Base-by-base conservation (phyloP, 2,797 vertebrate species). In the Chaetodon trifasciatus region DNA sequence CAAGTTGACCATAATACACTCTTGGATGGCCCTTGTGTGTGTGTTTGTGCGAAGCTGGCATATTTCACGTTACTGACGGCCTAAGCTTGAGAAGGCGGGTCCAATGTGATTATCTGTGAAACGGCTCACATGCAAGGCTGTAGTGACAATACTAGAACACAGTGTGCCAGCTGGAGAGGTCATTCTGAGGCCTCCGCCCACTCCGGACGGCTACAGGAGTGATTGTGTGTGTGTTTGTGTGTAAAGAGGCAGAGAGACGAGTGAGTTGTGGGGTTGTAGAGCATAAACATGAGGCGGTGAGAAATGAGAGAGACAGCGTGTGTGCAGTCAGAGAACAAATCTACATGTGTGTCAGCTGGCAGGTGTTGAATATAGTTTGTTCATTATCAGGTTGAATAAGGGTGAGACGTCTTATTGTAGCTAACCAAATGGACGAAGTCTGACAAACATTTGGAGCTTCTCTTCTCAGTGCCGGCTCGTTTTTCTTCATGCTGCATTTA, bases 111-210 rank as follows among this genome's bases (percentile, higher is more conserved):
- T 88, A 87, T 89, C 78, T 86, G 84, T 57, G 82, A 88, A 78
- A 76, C 32, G 21, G 81, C 77, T 87, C 56, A 81, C 91, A 85
- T 58, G 74, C 75, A 44, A 80, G 55, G 69, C 84, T 79, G 77
- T 64, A 81, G 82, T 83, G 82, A 86, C 85, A 91, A 89, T 83
- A 84, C 80, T 81, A 80, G 84, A 91, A 91, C 90, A 91, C 82
- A 79, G 82, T 83, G 91, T 90, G 88, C 91, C 92, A 93, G 90
- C 89, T 92, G 86, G 91, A 89, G 87, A 83, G 92, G 90, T 92
- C 89, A 90, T 42, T 74, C 75, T 58, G 74, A 84, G 85, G 81
- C 72, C 87, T 79, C 80, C 39, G 24, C 76, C 80, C 80, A 86
- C 74, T 83, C 56, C 24, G 71, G 85, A 90, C 86, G 82, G 49